Evolutionary conservation across 1,140 invertebrate genomes (phyloP), one percentile per base, ranked within the genome.

Genomic region (Hyles vespertilio): DNA sequence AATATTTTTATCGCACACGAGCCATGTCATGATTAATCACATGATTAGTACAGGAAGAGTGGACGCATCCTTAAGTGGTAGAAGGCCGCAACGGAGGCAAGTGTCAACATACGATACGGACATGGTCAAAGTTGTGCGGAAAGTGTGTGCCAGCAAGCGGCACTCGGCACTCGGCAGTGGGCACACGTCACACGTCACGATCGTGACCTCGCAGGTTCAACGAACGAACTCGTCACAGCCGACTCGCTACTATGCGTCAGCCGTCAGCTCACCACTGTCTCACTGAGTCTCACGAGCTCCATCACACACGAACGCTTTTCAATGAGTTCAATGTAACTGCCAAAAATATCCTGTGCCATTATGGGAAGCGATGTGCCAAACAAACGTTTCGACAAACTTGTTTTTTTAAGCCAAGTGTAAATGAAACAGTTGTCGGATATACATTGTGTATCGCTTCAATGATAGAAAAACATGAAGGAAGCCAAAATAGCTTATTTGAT

Each of bases 171-270:
- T 22, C 22, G 22, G 22, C 22, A 22, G 22, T 22, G 22, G 44
- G 60, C 60, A 61, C 67, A 67, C 65, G 67, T 69, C 72, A 70
- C 48, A 60, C 54, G 51, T 70, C 33, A 56, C 34, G 72, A 61
- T 72, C 74, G 67, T 77, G 74, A 74, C 74, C 74, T 74, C 74
- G 66, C 34, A 64, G 65, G 74, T 74, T 77, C 74, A 77, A 77
- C 69, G 74, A 70, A 73, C 73, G 70, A 54, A 59, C 70, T 43
- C 69, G 66, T 74, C 74, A 71, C 70, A 63, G 65, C 51, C 11
- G 52, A 55, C 63, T 34, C 52, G 49, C 52, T 48, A 44, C 70
- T 68, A 69, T 65, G 65, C 74, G 62, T 66, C 74, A 71, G 63
- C 60, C 70, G 62, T 66, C 74, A 71, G 63, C 60, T 52, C 52